Evolutionary conservation across 2,888 invertebrate genomes (phyloP), one percentile per base, ranked within the genome.

Genomic region (Thecophora atra): DNA sequence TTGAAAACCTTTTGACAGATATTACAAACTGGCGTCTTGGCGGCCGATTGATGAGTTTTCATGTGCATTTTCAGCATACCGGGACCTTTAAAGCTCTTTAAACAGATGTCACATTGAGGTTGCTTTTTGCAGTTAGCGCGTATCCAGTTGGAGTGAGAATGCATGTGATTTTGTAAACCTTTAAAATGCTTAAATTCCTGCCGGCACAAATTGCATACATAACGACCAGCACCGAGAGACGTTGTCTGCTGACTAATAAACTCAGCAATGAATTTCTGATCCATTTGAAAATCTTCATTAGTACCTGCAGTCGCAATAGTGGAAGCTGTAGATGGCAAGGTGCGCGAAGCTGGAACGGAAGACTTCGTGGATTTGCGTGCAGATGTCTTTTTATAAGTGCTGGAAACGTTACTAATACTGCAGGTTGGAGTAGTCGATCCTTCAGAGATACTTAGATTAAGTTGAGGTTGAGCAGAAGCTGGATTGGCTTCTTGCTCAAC

Each of bases 1-100:
- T 88, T 87, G 82, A 91, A 91, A 3, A 88, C 88, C 6, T 90
- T 88, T 75, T 89, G 88, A 81, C 90, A 91, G 37, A 91, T 89
- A 11, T 89, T 89, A 80, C 90, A 91, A 0, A 89, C 88, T 0
- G 91, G 90, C 75, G 88, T 88, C 77, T 89, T 89, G 0, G 89
- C 88, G 0, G 89, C 89, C 0, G 89, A 88, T 77, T 89, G 81
- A 83, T 91, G 90, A 0, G 90, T 91, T 13, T 90, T 89, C 90
- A 91, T 90, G 79, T 91, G 91, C 90, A 91, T 90, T 78, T 90
- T 89, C 44, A 91, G 81, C 91, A 91, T 91, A 19, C 91, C 91
- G 0, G 90, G 91, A 8, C 91, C 91, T 87, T 90, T 90, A 77
- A 91, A 91, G 74, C 89, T 89, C 81, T 90, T 88, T 51, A 89